Evolutionary conservation across 2,797 vertebrate genomes (phyloP), one percentile per base, ranked within the genome.

Genomic region (Diplodus puntazzo): DNA sequence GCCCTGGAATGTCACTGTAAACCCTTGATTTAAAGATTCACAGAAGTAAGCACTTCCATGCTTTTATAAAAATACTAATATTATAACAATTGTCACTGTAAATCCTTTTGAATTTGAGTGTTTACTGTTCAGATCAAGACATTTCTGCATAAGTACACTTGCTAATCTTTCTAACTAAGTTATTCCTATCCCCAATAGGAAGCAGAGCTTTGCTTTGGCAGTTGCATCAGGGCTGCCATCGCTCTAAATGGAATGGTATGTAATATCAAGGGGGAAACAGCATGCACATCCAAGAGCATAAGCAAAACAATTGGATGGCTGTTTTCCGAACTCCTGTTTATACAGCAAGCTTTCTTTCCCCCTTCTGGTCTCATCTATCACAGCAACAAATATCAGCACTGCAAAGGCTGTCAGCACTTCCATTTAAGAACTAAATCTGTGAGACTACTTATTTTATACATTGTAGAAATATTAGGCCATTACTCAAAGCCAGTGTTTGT

Each of bases 231-330:
- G 81, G 92, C 94, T 88, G 92, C 86, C 93, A 94, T 94, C 92
- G 77, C 95, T 96, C 82, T 95, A 99, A 95, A 99, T 96, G 98
- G 97, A 97, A 96, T 96, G 97, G 97, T 96, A 97, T 98, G 93
- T 90, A 89, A 86, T 89, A 94, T 93, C 88, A 74, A 82, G 80
- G 84, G 82, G 85, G 84, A 87, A 92, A 90, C 92, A 93, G 92
- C 85, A 94, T 94, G 95, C 95, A 94, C 88, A 90, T 94, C 93
- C 87, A 87, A 82, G 82, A 91, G 85, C 61, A 89, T 90, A 91
- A 94, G 89, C 87, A 93, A 94, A 95, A 95, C 94, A 94, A 91
- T 89, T 66, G 72, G 78, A 78, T 82, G 90, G 89, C 90, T 94
- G 91, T 94, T 94, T 95, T 94, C 89, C 89, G 74, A 91, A 77